Evolutionary conservation across 2,888 invertebrate genomes (phyloP).

Genomic region (Erebia ligea): DNA sequence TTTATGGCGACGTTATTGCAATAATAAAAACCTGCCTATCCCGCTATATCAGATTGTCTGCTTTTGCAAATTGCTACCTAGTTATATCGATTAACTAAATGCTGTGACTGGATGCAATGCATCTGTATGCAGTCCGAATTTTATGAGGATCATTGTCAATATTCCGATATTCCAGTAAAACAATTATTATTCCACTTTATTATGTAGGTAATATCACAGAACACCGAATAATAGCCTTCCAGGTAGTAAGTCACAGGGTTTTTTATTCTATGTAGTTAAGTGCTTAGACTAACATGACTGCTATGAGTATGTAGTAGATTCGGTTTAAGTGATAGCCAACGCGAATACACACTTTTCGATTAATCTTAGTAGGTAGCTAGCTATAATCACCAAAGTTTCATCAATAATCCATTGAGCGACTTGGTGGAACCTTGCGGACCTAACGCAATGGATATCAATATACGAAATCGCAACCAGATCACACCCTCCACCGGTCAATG

Average conservation of each 20-base stretch:
- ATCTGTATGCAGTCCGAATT: neutral
- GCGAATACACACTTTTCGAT: no score
- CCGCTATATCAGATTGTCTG: slow-evolving; percentile 18
- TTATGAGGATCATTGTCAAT: neutral
- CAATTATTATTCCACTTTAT: neutral
- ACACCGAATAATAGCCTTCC: no score
- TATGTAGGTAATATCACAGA: no score
- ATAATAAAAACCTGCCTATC: slow-evolving; percentile 5
- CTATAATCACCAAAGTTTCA: neutral
- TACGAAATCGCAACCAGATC: slow-evolving; percentile 7
- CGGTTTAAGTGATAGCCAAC: no score
- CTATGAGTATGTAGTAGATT: neutral
- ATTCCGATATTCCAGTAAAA: neutral
- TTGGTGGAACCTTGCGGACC: neutral
- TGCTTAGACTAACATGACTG: neutral
- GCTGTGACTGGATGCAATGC: neutral
- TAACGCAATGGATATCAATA: neutral
- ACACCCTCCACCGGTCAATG: slow-evolving; percentile 24
- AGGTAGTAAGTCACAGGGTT: no score
- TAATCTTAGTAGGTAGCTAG: neutral
- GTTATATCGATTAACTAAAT: slow-evolving; percentile 10
- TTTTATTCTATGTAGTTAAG: no score
- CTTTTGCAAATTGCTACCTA: slow-evolving; percentile 4
- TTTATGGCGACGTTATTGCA: slow-evolving; percentile 3
- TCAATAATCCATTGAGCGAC: neutral